phyloP scores from a whole-genome alignment of 2,888 invertebrate species.

The Athripsodes cinereus region DNA sequence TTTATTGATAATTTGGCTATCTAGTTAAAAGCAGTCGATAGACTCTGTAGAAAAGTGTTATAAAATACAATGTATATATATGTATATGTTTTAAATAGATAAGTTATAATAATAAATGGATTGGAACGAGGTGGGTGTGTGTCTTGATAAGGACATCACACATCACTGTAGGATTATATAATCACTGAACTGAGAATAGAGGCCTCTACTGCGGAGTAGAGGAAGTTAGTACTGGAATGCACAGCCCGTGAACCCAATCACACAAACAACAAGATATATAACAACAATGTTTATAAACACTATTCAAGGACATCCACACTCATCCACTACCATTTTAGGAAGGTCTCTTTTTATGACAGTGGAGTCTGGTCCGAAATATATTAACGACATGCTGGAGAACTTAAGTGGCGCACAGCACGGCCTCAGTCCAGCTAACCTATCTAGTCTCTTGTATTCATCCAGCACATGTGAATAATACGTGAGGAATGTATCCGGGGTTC shows the following conservation, averaged over 20 bases:
- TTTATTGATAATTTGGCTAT: constrained; percentile 28
- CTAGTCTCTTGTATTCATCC: constrained; percentile 79
- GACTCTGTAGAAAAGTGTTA: constrained; percentile 27
- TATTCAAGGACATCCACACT: constrained; percentile 86
- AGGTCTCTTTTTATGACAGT: constrained; percentile 90
- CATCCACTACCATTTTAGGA: constrained; percentile 94
- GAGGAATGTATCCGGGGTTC: constrained; percentile 76
- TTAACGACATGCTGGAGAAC: constrained; percentile 87
- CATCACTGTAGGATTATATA: neutral
- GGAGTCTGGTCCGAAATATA: constrained; percentile 85
- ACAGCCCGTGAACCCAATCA: too few relatives aligned
- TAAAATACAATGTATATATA: constrained; percentile 17
- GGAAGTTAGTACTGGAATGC: neutral
- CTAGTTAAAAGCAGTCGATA: constrained; percentile 28
- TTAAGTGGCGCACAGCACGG: constrained; percentile 90
- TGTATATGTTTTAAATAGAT: too few relatives aligned
- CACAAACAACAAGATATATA: too few relatives aligned
- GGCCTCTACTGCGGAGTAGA: too few relatives aligned
- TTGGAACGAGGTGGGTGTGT: constrained; percentile 11
- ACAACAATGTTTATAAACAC: neutral
- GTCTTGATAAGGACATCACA: neutral
- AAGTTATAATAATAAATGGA: constrained; percentile 11
- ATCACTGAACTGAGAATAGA: too few relatives aligned
- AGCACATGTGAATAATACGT: constrained; percentile 88
- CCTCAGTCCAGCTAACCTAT: constrained; percentile 69